phyloP scores from a whole-genome alignment of 1,140 invertebrate genomes.

The Oreohelix idahoensis region DNA sequence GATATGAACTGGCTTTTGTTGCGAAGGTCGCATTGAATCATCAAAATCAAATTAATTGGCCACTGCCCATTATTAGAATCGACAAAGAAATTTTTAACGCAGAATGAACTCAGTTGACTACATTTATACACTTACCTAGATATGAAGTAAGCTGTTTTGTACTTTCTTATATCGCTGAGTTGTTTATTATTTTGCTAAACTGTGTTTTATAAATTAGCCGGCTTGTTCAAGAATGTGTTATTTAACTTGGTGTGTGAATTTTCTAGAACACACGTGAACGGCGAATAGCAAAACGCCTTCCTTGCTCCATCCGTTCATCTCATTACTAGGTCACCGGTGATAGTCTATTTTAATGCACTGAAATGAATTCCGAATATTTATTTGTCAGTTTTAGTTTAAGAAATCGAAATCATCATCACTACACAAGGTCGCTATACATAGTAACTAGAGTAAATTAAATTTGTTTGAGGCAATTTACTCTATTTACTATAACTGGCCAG shows the following conservation, averaged over 20 bases:
- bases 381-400: too few species aligned
- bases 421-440: too few species aligned
- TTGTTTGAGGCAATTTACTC: too few species aligned
- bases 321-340: conserved; percentile 27
- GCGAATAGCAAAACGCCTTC: conserved; percentile 30
- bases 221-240: background rate
- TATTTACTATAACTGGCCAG: too few species aligned
- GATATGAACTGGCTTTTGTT: too few species aligned
- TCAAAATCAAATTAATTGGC: too few species aligned
- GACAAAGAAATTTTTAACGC: background rate
- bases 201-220: background rate
- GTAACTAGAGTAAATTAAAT: too few species aligned
- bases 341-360: too few species aligned
- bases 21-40: background rate
- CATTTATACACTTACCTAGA: background rate
- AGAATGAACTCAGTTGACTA: background rate
- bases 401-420: too few species aligned
- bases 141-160: background rate
- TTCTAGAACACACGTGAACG: conserved; percentile 56
- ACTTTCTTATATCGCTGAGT: background rate
- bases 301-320: background rate
- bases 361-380: too few species aligned
- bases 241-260: conserved; percentile 37
- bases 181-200: background rate
- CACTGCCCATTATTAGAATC: background rate